Percentiles rank a stretch among this genome's conserved stretches.
Evolutionary conservation across 2,113 vertebrate genomes (phyloP).

Genomic region (Phylloscopus trochiloides): DNA sequence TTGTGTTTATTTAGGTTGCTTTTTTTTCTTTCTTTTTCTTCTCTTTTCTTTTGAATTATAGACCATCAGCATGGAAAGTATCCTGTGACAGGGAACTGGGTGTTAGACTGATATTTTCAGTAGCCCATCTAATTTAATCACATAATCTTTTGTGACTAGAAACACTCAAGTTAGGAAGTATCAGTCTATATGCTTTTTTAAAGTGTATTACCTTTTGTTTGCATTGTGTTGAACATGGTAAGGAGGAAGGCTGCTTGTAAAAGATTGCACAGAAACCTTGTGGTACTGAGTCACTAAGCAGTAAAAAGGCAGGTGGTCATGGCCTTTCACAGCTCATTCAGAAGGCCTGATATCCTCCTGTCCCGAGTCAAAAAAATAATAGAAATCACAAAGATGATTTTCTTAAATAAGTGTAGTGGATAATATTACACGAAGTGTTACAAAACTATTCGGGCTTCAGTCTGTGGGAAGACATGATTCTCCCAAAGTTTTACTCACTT

Average conservation of each 20-base stretch:
- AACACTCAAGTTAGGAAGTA: background rate
- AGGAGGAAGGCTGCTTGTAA: background rate
- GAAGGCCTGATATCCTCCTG: background rate
- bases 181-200: background rate
- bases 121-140: background rate
- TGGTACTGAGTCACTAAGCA: background rate
- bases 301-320: background rate
- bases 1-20: background rate
- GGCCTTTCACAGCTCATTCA: background rate
- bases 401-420: background rate
- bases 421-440: background rate
- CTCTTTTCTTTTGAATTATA: background rate
- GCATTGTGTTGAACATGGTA: background rate
- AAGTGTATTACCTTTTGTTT: background rate
- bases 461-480: background rate
- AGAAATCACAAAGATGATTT: background rate
- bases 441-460: background rate
- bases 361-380: background rate
- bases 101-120: background rate
- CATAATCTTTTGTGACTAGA: background rate
- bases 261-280: background rate
- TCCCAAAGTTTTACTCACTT: fast-evolving
- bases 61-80: background rate
- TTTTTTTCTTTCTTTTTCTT: fast-evolving
- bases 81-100: background rate